These are phyloP conservation scores for Sinelater perroti DNA, from an alignment of 2,888 invertebrate species.

Conservation along the genomic window DNA sequence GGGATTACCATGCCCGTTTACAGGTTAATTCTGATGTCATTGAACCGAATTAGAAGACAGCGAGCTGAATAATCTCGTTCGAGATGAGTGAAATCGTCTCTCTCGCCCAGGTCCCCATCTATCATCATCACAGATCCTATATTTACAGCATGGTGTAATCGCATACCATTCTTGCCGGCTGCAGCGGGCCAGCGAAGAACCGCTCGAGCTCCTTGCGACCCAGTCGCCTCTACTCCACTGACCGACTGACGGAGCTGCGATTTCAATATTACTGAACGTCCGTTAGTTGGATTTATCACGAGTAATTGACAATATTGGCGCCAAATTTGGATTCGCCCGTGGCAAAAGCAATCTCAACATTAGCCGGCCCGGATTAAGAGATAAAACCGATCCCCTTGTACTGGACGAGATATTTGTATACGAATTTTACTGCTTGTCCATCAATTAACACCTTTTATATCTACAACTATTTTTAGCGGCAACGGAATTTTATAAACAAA, in stretches of 20 bases:
- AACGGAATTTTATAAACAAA: too few species aligned
- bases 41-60: slow-evolving; percentile 53
- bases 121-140: slow-evolving; percentile 55
- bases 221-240: slow-evolving; percentile 29
- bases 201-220: slow-evolving; percentile 27
- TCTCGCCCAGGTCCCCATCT: slow-evolving; percentile 42
- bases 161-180: slow-evolving; percentile 42
- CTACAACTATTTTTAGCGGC: too few species aligned
- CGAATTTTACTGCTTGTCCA: too few species aligned
- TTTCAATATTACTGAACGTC: slow-evolving; percentile 37
- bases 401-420: too few species aligned
- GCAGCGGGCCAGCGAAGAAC: slow-evolving; percentile 39
- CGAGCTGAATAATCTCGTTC: slow-evolving; percentile 29
- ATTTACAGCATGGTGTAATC: slow-evolving; percentile 53
- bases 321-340: background rate
- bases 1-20: slow-evolving; percentile 15
- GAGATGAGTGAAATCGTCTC: slow-evolving; percentile 33
- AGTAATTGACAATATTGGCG: background rate
- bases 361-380: too few species aligned
- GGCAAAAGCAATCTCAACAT: background rate
- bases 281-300: slow-evolving; percentile 7
- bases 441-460: too few species aligned
- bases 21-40: slow-evolving; percentile 48
- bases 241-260: slow-evolving; percentile 45
- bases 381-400: too few species aligned